These are phyloP conservation scores for Gymnocheta viridis DNA, from an alignment of 2,888 invertebrate genomes.

Conservation along the genomic window DNA sequence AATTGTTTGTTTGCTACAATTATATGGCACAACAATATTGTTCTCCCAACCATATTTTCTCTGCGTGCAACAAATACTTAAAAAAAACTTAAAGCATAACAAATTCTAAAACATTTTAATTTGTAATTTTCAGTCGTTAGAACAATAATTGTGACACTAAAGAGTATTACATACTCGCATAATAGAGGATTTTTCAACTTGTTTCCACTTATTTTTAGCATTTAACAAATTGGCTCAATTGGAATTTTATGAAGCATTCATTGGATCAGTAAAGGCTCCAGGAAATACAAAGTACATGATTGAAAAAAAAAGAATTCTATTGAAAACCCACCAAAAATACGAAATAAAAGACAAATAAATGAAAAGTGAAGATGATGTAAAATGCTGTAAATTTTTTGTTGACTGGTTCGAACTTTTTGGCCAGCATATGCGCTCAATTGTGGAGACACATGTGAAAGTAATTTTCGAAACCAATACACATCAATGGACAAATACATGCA, in stretches of 20 bases:
- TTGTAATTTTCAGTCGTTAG: neutral
- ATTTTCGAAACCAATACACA: conserved; percentile 41
- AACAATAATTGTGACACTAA: conserved; percentile 50
- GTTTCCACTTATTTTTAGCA: conserved; percentile 71
- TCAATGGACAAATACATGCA: conserved; percentile 29
- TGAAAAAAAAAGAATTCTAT: conserved; percentile 2
- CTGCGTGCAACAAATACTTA: too few relatives aligned
- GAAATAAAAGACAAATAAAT: conserved; percentile 14
- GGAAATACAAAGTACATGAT: neutral
- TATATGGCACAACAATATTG: too few relatives aligned
- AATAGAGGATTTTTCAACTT: neutral
- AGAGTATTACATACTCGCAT: neutral
- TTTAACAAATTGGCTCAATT: conserved; percentile 82
- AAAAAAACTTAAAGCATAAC: neutral
- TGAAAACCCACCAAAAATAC: conserved; percentile 35
- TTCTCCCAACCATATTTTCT: too few relatives aligned
- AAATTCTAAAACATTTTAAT: neutral
- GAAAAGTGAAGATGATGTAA: conserved; percentile 26
- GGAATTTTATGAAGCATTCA: conserved; percentile 80
- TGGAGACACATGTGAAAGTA: conserved; percentile 68
- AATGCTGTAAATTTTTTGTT: conserved; percentile 39
- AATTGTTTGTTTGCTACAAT: too few relatives aligned
- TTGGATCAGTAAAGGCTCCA: conserved; percentile 63
- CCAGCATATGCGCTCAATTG: conserved; percentile 79
- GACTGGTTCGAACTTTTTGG: conserved; percentile 68